Evolutionary conservation across 30 jellyfish, hydroid and myxozoan genomes (phyloP).

Genomic region (Pseudorhiza aurosa): DNA sequence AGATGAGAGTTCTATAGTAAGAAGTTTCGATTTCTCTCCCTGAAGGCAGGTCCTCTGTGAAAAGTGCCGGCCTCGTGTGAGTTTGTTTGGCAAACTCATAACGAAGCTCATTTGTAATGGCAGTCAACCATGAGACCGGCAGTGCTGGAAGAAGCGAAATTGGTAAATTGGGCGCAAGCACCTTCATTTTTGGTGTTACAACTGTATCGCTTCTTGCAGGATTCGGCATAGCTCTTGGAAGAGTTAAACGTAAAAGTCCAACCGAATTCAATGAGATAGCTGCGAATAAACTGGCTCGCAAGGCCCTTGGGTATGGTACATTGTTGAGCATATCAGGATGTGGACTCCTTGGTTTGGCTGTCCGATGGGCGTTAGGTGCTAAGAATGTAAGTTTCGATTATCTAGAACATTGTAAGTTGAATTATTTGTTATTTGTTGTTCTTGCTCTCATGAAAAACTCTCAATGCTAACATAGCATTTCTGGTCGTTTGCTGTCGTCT

Average conservation of each 20-base stretch:
- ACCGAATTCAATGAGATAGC: slow-evolving; percentile 60
- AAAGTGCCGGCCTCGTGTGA: too few relatives aligned
- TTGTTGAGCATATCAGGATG: slow-evolving; percentile 84
- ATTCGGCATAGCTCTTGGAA: slow-evolving; percentile 82
- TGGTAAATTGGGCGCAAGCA: slow-evolving; percentile 36
- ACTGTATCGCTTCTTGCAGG: slow-evolving; percentile 77
- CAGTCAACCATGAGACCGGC: slow-evolving; percentile 36
- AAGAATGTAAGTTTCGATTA: slow-evolving; percentile 66
- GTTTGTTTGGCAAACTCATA: not conserved
- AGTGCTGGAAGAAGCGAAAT: slow-evolving; percentile 1
- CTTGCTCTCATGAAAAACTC: too few relatives aligned
- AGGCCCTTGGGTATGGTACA: slow-evolving; percentile 97
- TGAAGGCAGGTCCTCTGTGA: too few relatives aligned
- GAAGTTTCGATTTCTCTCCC: too few relatives aligned
- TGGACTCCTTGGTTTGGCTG: slow-evolving; percentile 64
- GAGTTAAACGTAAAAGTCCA: slow-evolving; percentile 77
- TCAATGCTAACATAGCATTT: too few relatives aligned
- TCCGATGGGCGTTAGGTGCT: slow-evolving; percentile 64
- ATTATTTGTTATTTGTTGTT: too few relatives aligned
- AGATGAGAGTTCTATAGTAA: too few relatives aligned
- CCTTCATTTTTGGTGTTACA: slow-evolving; percentile 62
- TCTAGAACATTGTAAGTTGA: too few relatives aligned
- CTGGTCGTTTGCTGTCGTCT: too few relatives aligned
- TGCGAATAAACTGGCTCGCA: slow-evolving; percentile 81
- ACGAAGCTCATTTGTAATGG: slow-evolving; percentile 36